Conservation (phyloP, 1,140 invertebrate genomes). For the Myzus persicae region DNA sequence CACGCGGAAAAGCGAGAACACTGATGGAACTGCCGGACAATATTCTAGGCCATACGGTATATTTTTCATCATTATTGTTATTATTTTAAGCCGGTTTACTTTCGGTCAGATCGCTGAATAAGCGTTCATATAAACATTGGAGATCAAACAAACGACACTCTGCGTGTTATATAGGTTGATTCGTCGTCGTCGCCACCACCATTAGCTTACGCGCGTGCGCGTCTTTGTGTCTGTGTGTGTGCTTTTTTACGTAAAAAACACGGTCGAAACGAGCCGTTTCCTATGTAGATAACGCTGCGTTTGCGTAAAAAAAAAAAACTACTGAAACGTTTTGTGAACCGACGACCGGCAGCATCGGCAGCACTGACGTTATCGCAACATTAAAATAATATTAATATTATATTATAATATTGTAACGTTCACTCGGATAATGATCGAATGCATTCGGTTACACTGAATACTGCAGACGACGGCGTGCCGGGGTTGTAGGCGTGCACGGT, state of each 20-base stretch:
- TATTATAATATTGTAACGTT: not conserved
- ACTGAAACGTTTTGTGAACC: not conserved
- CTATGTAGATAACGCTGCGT: not conserved
- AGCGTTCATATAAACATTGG: too few relatives aligned
- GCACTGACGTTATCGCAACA: not conserved
- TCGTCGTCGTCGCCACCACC: not conserved
- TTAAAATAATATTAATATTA: not conserved
- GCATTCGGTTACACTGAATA: not conserved
- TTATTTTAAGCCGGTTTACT: too few relatives aligned
- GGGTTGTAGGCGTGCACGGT: not conserved
- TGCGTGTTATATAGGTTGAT: not conserved
- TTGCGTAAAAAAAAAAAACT: too few relatives aligned
- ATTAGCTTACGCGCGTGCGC: not conserved
- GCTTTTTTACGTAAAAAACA: not conserved
- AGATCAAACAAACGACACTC: not conserved
- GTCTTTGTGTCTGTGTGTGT: not conserved
- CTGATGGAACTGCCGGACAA: too few relatives aligned
- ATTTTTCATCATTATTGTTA: too few relatives aligned
- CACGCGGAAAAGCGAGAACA: too few relatives aligned
- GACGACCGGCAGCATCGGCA: too few relatives aligned
- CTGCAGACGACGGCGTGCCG: not conserved
- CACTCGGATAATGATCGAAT: not conserved
- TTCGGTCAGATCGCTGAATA: too few relatives aligned
- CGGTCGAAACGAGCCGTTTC: not conserved
- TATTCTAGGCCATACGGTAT: too few relatives aligned